A percentile compares a stretch with the other conserved stretches of the same genome.
Conservation (phyloP, 2,888 invertebrate genomes). For the Lasioglossum calceatum region DNA sequence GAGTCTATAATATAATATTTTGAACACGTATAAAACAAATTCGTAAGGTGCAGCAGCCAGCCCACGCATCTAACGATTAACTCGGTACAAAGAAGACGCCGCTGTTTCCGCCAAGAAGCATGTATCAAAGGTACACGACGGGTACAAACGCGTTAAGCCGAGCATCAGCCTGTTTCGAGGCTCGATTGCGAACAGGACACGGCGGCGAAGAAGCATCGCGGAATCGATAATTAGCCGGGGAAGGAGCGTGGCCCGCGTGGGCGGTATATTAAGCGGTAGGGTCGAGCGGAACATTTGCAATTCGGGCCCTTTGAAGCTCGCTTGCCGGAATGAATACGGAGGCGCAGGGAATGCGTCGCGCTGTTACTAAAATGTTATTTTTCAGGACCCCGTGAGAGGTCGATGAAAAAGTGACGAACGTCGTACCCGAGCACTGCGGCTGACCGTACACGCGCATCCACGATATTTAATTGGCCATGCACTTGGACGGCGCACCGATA, state of each 20-base stretch:
- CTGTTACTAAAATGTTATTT: conserved; percentile 44
- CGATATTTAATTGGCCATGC: conserved; percentile 65
- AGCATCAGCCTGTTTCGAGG: neutral
- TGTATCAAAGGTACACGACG: neutral
- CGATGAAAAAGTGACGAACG: conserved; percentile 31
- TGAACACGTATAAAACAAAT: neutral
- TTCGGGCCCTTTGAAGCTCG: conserved; percentile 6
- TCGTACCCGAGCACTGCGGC: conserved; percentile 21
- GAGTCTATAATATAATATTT: neutral
- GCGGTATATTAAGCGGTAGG: neutral
- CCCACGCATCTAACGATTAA: neutral
- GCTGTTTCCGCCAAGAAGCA: neutral
- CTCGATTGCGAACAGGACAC: neutral
- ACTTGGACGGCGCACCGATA: conserved; percentile 63
- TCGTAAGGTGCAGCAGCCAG: neutral
- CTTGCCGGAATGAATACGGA: neutral
- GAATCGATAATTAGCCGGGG: conserved; percentile 22
- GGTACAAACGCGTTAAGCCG: neutral
- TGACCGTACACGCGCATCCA: conserved; percentile 28
- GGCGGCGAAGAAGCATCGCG: neutral
- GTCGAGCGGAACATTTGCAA: neutral
- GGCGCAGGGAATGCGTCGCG: neutral
- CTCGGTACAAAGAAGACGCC: neutral
- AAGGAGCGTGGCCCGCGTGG: neutral
- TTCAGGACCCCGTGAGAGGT: neutral